Evolutionary conservation across 1,140 invertebrate species (phyloP), one percentile per base, ranked within the genome.

Genomic region (Zaprionus tsacasi): DNA sequence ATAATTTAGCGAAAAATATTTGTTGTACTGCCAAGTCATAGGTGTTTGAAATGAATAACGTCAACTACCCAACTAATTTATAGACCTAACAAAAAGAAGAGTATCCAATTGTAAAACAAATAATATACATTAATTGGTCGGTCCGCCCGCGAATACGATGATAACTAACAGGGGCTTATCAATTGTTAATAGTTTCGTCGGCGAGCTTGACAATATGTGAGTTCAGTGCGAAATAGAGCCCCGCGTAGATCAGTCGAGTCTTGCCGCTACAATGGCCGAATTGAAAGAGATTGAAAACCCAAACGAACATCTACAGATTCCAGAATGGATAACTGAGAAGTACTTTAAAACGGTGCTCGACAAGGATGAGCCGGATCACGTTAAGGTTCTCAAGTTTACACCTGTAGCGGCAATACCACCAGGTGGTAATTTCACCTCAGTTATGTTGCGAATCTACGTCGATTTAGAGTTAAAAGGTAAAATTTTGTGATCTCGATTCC

Each of bases 261-360:
- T 45, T n/a, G 3, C 43, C 6, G 15, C 10, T 12, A 60, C 17
- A 17, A 74, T 74, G 71, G 11, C 66, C 2, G 33, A 74, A 6
- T 48, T 48, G 11, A 69, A n/a, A 1, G 57, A 60, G 17, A 91
- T 91, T 21, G 25, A 58, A 0, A 91, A 91, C 64, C 88, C 83
- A n/a, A 91, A 91, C 45, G 61, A 86, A 50, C 52, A 91, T 63
- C 64, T 91, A 21, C 38, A 38, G 4, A 91, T 91, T 52, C 92
- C 92, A 48, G 38, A 90, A 38, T 94, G 93, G 94, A 75, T 94
- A 52, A 93, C 91, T 68, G 60, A 65, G 15, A 78, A 92, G 35
- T 94, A 94, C 36, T 78, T 93, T 2, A 71, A 93, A 60, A 77
- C 80, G 43, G 70, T 93, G 21, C 71, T 94, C 3, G 80, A 86